These are phyloP conservation scores for Temnothorax curvispinosus DNA, from an alignment of 1,140 invertebrate species.

Conservation along the genomic window DNA sequence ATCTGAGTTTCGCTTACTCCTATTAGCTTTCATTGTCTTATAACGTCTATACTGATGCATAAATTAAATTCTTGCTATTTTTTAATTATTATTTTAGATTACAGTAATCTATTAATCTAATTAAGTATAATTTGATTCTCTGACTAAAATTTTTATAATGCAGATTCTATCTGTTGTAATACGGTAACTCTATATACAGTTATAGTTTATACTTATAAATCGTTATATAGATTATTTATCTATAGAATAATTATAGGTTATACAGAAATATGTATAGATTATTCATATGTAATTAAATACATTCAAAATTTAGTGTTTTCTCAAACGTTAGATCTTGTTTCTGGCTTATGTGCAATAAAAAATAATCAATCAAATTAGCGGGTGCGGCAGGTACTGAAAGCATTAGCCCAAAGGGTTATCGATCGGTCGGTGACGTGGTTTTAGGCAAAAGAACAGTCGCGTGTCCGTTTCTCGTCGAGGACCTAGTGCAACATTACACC, in stretches of 20 bases:
- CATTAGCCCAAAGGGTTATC: constrained; percentile 37
- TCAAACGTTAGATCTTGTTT: neutral
- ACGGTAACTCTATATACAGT: neutral
- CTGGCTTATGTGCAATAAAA: neutral
- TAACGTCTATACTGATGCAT: too few species aligned
- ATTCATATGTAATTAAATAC: constrained; percentile 6
- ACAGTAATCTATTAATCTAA: too few species aligned
- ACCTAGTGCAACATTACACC: neutral
- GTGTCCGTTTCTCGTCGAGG: neutral
- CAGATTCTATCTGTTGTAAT: neutral
- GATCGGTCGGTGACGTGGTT: constrained; percentile 45
- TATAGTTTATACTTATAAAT: neutral
- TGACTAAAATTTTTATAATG: neutral
- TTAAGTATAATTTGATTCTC: too few species aligned
- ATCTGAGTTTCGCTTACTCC: too few species aligned
- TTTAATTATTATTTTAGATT: too few species aligned
- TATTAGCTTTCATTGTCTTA: too few species aligned
- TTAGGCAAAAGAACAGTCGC: constrained; percentile 29
- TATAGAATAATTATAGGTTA: neutral
- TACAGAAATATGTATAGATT: neutral
- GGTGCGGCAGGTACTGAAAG: neutral
- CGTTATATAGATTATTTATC: neutral
- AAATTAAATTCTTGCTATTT: too few species aligned
- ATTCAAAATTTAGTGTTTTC: neutral
- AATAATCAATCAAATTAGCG: constrained; percentile 34